phyloP scores from a whole-genome alignment of 2,797 vertebrate genomes.

The Pogonophryne albipinna region DNA sequence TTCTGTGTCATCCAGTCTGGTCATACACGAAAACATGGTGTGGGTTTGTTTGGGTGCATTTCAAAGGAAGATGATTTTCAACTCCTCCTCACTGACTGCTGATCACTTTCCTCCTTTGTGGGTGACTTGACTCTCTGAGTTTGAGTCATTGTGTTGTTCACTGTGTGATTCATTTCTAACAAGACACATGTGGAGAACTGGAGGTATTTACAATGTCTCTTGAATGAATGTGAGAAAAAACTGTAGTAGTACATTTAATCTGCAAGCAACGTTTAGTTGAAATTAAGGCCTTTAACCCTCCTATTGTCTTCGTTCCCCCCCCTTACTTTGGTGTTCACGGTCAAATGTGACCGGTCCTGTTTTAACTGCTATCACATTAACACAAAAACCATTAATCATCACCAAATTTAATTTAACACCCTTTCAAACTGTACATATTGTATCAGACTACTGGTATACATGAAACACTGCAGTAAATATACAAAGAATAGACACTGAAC shows the following conservation, averaged over 20 bases:
- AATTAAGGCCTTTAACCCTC: constrained; percentile 23
- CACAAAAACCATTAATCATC: no score
- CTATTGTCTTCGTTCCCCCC: no score
- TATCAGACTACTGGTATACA: no score
- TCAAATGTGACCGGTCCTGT: no score
- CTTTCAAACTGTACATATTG: no score
- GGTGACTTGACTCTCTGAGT: constrained; percentile 25
- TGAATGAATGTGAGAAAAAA: background rate
- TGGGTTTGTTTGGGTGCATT: constrained; percentile 10
- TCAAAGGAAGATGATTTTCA: background rate
- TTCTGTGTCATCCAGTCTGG: background rate
- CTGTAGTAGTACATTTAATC: constrained; percentile 17
- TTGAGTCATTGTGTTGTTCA: constrained; percentile 39
- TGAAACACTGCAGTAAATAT: no score
- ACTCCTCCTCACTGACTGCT: constrained; percentile 9
- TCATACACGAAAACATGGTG: rapidly evolving
- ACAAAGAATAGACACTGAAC: no score
- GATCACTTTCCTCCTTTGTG: constrained; percentile 12
- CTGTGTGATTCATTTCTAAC: constrained; percentile 25
- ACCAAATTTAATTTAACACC: no score
- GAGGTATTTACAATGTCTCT: constrained; percentile 24
- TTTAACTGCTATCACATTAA: no score
- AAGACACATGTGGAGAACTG: no score
- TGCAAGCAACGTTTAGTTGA: constrained; percentile 13
- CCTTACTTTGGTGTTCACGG: no score